Conservation (phyloP, 1,140 invertebrate species). For the Trypoxylus dichotomus region DNA sequence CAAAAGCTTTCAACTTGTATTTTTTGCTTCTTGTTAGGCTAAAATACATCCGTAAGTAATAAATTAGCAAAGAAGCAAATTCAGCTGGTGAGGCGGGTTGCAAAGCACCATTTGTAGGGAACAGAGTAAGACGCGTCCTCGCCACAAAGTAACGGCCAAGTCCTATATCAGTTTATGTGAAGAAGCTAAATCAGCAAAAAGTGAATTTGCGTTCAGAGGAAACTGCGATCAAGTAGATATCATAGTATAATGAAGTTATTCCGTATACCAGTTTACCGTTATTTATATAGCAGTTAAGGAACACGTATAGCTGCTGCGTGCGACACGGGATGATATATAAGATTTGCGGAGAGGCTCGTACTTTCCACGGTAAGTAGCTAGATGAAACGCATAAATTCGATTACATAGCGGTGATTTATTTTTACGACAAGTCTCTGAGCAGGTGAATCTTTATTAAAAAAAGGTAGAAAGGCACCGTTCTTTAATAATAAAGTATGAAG, state of each 20-base stretch:
- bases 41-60: neutral
- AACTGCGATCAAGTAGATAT: neutral
- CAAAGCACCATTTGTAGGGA: neutral
- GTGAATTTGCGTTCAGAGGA: neutral
- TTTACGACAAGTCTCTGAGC: too few relatives aligned
- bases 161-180: neutral
- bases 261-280: neutral
- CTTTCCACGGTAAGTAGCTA: too few relatives aligned
- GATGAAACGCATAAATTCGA: too few relatives aligned
- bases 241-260: neutral
- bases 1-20: neutral
- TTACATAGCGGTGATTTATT: too few relatives aligned
- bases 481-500: too few relatives aligned
- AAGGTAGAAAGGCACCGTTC: too few relatives aligned
- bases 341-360: too few relatives aligned
- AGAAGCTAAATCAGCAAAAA: neutral
- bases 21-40: neutral
- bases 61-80: neutral
- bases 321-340: neutral
- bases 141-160: neutral
- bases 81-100: neutral
- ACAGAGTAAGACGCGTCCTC: neutral
- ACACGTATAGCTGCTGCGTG: neutral
- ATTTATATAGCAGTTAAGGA: neutral
- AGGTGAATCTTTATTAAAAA: too few relatives aligned